These are phyloP conservation scores for Labrus mixtus DNA, from an alignment of 2,113 vertebrate genomes.

Conservation along the genomic window DNA sequence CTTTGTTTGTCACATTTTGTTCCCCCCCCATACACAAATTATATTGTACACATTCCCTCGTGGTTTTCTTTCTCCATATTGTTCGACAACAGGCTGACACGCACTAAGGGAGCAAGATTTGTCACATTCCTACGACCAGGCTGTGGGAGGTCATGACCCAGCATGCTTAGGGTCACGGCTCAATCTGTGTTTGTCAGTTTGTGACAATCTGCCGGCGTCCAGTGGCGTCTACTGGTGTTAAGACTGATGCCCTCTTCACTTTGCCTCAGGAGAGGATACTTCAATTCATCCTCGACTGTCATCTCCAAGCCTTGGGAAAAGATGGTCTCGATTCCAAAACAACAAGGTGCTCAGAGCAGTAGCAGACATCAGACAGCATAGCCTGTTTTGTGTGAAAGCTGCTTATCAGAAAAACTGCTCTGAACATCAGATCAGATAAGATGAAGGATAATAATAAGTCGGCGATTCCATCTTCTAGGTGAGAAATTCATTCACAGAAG, in stretches of 20 bases:
- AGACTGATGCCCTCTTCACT: constrained; percentile 1
- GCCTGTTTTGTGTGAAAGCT: not conserved
- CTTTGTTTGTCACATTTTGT: too few species aligned
- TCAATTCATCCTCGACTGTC: constrained; percentile 12
- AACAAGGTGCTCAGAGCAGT: not conserved
- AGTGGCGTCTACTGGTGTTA: constrained; percentile 1
- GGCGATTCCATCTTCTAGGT: not conserved
- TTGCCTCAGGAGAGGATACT: constrained; percentile 18
- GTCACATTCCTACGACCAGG: constrained; percentile 20
- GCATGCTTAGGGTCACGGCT: constrained; percentile 55
- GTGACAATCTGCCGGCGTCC: constrained; percentile 21
- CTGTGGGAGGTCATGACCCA: constrained; percentile 13
- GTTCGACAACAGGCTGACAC: constrained; percentile 11
- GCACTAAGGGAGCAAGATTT: not conserved
- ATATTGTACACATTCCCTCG: not conserved
- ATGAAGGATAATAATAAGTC: not conserved
- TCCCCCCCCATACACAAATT: not conserved
- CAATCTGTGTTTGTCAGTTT: constrained; percentile 65
- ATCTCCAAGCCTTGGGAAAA: constrained; percentile 12
- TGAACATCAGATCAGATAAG: not conserved
- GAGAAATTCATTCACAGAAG: not conserved
- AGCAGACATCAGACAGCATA: not conserved
- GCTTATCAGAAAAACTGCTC: not conserved
- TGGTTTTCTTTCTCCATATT: not conserved
- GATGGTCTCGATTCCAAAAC: constrained; percentile 1